These are phyloP conservation scores for Hippotragus niger DNA, from an alignment of 2,113 vertebrate genomes.

Conservation along the genomic window DNA sequence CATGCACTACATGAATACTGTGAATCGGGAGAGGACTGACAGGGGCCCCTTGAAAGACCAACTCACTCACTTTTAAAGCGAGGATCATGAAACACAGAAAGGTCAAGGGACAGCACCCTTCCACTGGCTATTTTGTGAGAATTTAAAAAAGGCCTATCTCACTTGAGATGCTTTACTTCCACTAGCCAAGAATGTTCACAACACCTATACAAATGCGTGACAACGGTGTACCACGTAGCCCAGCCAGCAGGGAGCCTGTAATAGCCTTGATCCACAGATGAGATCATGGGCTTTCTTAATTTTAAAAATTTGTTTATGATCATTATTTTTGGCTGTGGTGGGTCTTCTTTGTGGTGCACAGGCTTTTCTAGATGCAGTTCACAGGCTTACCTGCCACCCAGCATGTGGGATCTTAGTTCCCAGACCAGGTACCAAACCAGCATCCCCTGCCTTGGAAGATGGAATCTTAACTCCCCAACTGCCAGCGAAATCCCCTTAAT, in stretches of 20 bases:
- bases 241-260: neutral
- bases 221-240: fast-evolving
- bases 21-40: neutral
- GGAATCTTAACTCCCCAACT: neutral
- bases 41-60: neutral
- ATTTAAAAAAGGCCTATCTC: neutral
- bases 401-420: neutral
- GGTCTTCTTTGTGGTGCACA: neutral
- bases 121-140: neutral
- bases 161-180: neutral
- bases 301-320: neutral
- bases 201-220: neutral
- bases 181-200: neutral
- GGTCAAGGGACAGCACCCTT: neutral
- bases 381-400: neutral
- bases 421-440: neutral
- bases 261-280: fast-evolving
- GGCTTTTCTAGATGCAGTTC: neutral
- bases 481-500: neutral
- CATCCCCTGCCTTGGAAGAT: neutral
- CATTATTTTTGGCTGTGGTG: neutral
- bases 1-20: neutral
- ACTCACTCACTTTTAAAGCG: neutral
- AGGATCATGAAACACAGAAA: neutral
- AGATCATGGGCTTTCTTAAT: neutral